Evolutionary conservation across 2,797 vertebrate species (phyloP).

Genomic region (Aeoliscus strigatus): DNA sequence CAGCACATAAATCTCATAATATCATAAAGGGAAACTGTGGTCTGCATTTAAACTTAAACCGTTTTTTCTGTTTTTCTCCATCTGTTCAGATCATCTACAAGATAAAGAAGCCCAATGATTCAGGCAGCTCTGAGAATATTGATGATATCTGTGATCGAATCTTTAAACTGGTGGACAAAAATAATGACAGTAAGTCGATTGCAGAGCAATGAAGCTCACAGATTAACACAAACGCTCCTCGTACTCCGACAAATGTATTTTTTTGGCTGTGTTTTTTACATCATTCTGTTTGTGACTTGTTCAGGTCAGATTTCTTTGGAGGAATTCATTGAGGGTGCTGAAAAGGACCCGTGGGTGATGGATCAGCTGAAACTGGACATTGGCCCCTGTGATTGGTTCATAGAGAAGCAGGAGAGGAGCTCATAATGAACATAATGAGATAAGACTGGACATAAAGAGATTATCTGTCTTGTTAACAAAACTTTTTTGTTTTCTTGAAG

Average conservation of each 20-base stretch:
- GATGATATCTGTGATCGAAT: constrained; percentile 64
- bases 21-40: too few species aligned
- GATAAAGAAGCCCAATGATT: constrained; percentile 48
- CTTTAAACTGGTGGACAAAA: constrained; percentile 71
- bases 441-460: too few species aligned
- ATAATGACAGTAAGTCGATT: constrained; percentile 64
- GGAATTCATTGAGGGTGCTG: constrained; percentile 68
- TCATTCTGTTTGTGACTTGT: background rate
- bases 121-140: constrained; percentile 6
- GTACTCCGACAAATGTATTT: background rate
- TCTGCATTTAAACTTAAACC: too few species aligned
- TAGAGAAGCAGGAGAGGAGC: too few species aligned
- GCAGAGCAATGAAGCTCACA: too few species aligned
- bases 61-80: background rate
- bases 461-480: too few species aligned
- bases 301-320: constrained; percentile 71
- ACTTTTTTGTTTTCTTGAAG: too few species aligned
- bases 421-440: too few species aligned
- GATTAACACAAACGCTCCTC: too few species aligned
- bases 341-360: constrained; percentile 70
- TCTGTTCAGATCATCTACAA: constrained; percentile 63
- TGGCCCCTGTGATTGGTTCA: constrained; percentile 60
- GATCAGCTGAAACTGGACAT: constrained; percentile 71
- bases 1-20: background rate
- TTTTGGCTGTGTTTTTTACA: background rate